Evolutionary conservation across 2,797 vertebrate genomes (phyloP).

Genomic region (Pipistrellus pipistrellus): DNA sequence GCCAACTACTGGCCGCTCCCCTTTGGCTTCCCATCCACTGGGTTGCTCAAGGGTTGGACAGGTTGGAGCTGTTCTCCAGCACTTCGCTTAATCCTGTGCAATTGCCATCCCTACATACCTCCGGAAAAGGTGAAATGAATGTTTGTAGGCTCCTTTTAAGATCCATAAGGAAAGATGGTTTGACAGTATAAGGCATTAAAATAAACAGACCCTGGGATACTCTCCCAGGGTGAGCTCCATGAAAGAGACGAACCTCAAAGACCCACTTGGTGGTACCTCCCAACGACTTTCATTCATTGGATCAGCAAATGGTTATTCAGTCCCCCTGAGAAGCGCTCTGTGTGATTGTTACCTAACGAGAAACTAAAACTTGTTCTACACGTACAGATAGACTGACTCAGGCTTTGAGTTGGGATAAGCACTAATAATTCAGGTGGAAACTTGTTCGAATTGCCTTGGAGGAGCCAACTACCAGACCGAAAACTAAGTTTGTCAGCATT

Average conservation of each 20-base stretch:
- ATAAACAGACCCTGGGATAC: slow-evolving; percentile 27
- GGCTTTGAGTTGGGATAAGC: slow-evolving; percentile 58
- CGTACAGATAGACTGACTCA: slow-evolving; percentile 74
- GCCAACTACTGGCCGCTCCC: not conserved
- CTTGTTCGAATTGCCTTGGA: slow-evolving; percentile 75
- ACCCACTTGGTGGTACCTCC: not conserved
- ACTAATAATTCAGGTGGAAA: slow-evolving; percentile 67
- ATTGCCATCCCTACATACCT: slow-evolving; percentile 32
- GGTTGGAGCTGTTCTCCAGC: slow-evolving; percentile 12
- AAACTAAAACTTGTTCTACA: slow-evolving; percentile 68
- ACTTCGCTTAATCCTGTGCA: not conserved
- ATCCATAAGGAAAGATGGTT: slow-evolving; percentile 57
- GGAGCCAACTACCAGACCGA: slow-evolving; percentile 72
- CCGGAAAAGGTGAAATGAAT: slow-evolving; percentile 67
- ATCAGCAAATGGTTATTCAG: slow-evolving; percentile 57
- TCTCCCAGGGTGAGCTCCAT: not conserved
- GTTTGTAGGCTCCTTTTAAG: slow-evolving; percentile 61
- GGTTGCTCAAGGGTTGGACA: slow-evolving; percentile 9
- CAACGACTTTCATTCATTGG: not conserved
- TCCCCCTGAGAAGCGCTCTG: slow-evolving; percentile 6
- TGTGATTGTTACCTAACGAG: slow-evolving; percentile 75
- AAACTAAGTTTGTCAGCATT: slow-evolving; percentile 51
- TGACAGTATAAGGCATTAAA: slow-evolving; percentile 61
- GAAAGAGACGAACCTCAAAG: slow-evolving; percentile 22
- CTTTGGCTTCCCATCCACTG: not conserved